phyloP scores from a whole-genome alignment of 2,888 invertebrate species.

The Caprella mutica region DNA sequence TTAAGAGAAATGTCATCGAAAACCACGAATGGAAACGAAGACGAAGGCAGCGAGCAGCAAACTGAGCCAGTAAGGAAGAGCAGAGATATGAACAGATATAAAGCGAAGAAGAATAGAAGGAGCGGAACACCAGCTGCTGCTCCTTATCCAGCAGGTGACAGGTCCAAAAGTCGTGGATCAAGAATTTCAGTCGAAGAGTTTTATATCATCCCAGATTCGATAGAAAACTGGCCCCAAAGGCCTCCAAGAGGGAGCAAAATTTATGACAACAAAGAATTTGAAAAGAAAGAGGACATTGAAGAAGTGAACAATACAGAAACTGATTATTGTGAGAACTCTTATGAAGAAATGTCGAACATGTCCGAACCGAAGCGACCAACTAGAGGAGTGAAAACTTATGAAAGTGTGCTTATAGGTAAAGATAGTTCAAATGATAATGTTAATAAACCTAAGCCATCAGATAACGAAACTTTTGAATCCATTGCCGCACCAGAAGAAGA shows the following conservation, averaged over 20 bases:
- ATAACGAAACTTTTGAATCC: too few species aligned
- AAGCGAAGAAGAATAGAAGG: conserved; percentile 18
- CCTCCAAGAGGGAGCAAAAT: conserved; percentile 23
- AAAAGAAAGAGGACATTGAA: too few species aligned
- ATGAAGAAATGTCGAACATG: too few species aligned
- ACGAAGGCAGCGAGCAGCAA: not conserved
- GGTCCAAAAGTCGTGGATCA: not conserved
- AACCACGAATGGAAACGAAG: not conserved
- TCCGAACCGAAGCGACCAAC: not conserved
- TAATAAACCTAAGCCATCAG: too few species aligned
- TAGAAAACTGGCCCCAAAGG: conserved; percentile 17
- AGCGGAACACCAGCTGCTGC: conserved; percentile 23
- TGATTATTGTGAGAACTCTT: too few species aligned
- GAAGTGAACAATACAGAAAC: too few species aligned
- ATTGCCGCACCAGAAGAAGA: too few species aligned
- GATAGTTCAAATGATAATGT: too few species aligned
- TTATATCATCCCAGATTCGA: conserved; percentile 28
- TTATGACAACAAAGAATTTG: conserved; percentile 20
- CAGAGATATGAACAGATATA: conserved; percentile 18
- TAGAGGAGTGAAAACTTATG: not conserved
- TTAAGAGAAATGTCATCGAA: not conserved
- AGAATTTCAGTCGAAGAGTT: conserved; percentile 21
- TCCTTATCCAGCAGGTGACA: not conserved
- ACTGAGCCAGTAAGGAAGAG: not conserved
- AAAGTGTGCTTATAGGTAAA: too few species aligned